A percentile compares a stretch with the other conserved stretches of the same genome.
phyloP scores from a whole-genome alignment of 2,113 vertebrate genomes.

The Microtus richardsoni region DNA sequence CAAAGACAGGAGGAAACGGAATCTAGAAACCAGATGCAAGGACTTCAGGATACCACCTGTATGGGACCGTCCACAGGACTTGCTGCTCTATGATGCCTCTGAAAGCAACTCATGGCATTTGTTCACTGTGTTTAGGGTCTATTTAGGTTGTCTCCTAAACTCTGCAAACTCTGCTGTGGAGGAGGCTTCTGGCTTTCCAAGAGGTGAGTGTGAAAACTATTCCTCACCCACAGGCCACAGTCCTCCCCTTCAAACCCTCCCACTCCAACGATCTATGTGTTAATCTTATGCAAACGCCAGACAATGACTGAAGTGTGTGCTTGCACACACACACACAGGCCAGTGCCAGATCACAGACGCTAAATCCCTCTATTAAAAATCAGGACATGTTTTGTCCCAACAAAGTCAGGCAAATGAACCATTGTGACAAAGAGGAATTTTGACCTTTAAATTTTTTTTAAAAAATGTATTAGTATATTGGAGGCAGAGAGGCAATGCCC shows the following conservation, averaged over 20 bases:
- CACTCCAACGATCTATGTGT: not conserved
- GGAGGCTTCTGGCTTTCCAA: not conserved
- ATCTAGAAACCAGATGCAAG: not conserved
- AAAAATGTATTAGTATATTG: not conserved
- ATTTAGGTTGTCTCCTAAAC: not conserved
- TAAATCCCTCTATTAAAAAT: not conserved
- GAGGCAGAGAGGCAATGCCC: not conserved
- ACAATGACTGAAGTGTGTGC: not conserved
- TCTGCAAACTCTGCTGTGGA: not conserved
- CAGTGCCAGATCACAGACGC: not conserved
- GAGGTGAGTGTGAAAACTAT: not conserved
- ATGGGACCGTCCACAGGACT: not conserved
- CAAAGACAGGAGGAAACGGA: not conserved
- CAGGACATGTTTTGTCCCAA: not conserved
- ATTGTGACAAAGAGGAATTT: not conserved
- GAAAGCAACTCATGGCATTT: not conserved
- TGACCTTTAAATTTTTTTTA: not conserved
- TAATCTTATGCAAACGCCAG: not conserved
- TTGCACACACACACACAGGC: accelerated
- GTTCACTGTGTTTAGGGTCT: not conserved
- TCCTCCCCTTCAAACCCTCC: not conserved
- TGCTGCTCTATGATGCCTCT: not conserved
- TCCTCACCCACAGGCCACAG: not conserved
- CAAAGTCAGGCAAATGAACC: not conserved
- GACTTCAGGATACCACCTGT: not conserved